A percentile compares a stretch with the other conserved stretches of the same genome.
Conservation (phyloP, 2,113 vertebrate species). For the Microcebus tavaratra region DNA sequence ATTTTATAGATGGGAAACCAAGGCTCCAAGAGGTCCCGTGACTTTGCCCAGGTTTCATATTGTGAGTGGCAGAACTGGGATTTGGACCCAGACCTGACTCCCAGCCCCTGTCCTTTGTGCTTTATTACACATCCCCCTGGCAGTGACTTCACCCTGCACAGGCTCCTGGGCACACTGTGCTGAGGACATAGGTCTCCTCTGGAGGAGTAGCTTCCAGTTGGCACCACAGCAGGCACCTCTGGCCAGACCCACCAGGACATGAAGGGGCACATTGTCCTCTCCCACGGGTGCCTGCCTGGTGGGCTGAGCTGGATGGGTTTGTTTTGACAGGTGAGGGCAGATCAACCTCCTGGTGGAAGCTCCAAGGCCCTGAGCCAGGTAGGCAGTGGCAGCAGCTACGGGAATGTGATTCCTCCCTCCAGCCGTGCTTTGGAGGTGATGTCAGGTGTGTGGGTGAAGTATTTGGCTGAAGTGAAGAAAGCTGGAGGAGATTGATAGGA, state of each 20-base stretch:
- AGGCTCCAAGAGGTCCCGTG: neutral
- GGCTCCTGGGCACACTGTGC: neutral
- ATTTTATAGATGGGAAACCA: constrained; percentile 1
- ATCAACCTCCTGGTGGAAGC: neutral
- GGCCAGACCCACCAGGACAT: neutral
- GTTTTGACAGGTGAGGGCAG: constrained; percentile 1
- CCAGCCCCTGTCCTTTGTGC: neutral
- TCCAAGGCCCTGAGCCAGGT: neutral
- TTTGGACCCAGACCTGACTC: neutral
- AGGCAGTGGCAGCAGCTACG: neutral
- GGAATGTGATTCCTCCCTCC: neutral
- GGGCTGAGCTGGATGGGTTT: neutral
- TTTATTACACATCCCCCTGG: neutral
- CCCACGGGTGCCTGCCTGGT: neutral
- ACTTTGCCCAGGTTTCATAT: neutral
- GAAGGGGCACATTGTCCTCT: neutral
- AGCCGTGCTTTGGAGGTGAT: neutral
- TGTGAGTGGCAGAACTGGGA: neutral
- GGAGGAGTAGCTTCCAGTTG: neutral
- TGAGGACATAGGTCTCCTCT: no score
- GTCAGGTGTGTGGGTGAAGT: constrained; percentile 8
- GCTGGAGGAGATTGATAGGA: neutral
- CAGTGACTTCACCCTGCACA: neutral
- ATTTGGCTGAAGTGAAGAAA: neutral
- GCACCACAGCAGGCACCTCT: neutral